A percentile compares a stretch with the other conserved stretches of the same genome.
Conservation (phyloP, 2,888 invertebrate genomes). For the Anthophora plumipes region DNA sequence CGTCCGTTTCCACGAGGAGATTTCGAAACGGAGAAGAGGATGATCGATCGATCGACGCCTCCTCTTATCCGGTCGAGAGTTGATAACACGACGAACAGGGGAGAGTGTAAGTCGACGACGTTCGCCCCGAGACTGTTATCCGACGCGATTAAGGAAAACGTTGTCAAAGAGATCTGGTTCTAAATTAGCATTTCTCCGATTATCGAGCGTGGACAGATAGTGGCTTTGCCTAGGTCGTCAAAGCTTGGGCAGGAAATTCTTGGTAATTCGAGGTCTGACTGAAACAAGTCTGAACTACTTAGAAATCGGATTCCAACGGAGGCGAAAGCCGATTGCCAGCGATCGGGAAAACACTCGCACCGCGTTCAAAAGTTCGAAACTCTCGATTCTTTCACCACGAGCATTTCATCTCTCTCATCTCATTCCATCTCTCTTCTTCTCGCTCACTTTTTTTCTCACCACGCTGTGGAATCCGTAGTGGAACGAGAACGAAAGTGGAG, state of each 20-base stretch:
- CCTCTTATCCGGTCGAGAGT: not conserved
- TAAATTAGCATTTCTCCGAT: slow-evolving; percentile 43
- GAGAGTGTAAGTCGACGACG: not conserved
- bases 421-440: not conserved
- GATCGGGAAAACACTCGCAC: not conserved
- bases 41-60: slow-evolving; percentile 10
- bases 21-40: not conserved
- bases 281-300: slow-evolving; percentile 38
- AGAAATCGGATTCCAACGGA: slow-evolving; percentile 6
- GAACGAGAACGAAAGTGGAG: slow-evolving; percentile 28
- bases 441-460: not conserved
- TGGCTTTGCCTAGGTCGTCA: not conserved
- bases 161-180: not conserved
- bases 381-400: not conserved
- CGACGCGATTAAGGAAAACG: not conserved
- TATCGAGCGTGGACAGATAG: slow-evolving; percentile 36
- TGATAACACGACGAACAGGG: slow-evolving; percentile 10
- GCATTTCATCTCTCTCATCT: too few species aligned
- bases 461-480: not conserved
- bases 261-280: slow-evolving; percentile 33
- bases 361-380: not conserved
- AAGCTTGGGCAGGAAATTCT: slow-evolving; percentile 18
- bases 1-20: not conserved
- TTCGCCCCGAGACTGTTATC: slow-evolving; percentile 11
- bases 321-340: slow-evolving; percentile 16